phyloP scores from a whole-genome alignment of 2,113 vertebrate species.

The Halcyon malimbica region DNA sequence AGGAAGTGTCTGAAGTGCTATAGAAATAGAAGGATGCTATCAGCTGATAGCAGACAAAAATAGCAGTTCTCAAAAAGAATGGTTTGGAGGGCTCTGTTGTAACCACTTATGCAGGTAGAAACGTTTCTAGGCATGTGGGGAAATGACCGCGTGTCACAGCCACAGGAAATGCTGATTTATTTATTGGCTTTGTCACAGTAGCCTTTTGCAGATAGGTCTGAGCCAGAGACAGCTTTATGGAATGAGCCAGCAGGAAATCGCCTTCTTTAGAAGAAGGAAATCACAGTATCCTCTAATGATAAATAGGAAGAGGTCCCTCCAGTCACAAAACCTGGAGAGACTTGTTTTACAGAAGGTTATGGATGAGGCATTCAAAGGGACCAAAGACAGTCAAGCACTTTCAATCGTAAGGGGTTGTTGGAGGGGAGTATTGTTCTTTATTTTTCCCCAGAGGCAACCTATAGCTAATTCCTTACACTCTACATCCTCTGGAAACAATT shows the following conservation, averaged over 20 bases:
- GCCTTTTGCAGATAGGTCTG: slow-evolving; percentile 1
- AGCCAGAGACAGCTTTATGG: slow-evolving; percentile 4
- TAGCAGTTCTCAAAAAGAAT: not conserved
- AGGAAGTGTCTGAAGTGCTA: slow-evolving; percentile 30
- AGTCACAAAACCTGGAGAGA: not conserved
- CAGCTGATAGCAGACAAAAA: slow-evolving; percentile 42
- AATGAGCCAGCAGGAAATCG: not conserved
- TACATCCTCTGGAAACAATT: not conserved
- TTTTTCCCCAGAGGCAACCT: not conserved
- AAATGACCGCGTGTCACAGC: not conserved
- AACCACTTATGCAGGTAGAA: slow-evolving; percentile 8
- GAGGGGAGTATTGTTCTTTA: not conserved
- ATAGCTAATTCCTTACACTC: not conserved
- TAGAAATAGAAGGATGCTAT: slow-evolving; percentile 25
- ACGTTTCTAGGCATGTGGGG: slow-evolving; percentile 27
- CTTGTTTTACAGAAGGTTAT: not conserved
- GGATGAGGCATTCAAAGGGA: not conserved
- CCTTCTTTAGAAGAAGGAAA: slow-evolving; percentile 12
- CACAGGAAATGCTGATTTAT: slow-evolving; percentile 58
- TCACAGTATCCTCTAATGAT: not conserved
- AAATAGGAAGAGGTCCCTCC: slow-evolving; percentile 7
- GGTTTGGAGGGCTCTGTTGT: not conserved
- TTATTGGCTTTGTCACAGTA: not conserved
- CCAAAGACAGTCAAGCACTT: not conserved
- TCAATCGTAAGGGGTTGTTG: not conserved